These are phyloP conservation scores for Nemurella pictetii DNA, from an alignment of 2,888 invertebrate genomes.

Conservation along the genomic window DNA sequence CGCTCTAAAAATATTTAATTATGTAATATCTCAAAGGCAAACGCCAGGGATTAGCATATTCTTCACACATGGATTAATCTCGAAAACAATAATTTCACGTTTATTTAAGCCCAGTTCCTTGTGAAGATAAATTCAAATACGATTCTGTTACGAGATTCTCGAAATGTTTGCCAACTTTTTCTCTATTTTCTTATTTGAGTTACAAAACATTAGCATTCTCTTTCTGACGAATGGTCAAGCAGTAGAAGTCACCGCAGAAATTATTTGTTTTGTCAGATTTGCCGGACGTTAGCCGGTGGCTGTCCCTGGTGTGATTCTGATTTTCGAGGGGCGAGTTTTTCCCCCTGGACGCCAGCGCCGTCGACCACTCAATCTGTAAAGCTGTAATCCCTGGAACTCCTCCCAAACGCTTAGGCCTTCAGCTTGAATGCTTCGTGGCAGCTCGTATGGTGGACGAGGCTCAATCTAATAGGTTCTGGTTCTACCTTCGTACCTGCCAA, in stretches of 20 bases:
- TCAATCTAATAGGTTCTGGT: neutral
- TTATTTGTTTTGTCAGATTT: neutral
- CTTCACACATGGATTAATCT: neutral
- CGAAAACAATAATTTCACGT: neutral
- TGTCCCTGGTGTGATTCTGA: neutral
- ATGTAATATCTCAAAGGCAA: neutral
- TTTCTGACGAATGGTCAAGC: neutral
- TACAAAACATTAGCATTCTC: neutral
- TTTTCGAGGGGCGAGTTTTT: neutral
- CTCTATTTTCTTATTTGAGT: neutral
- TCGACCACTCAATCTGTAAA: neutral
- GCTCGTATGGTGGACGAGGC: neutral
- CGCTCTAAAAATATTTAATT: neutral
- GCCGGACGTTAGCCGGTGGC: neutral
- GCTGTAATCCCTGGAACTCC: neutral
- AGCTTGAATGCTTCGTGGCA: neutral
- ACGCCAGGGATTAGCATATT: neutral
- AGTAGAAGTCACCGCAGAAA: neutral
- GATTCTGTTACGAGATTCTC: neutral
- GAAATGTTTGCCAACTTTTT: neutral
- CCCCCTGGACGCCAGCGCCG: neutral
- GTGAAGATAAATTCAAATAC: neutral
- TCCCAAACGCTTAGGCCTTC: neutral
- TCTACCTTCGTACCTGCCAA: neutral
- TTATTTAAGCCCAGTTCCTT: neutral